Conservation (phyloP, 2,113 vertebrate species). For the Chlorodrepanis virens region DNA sequence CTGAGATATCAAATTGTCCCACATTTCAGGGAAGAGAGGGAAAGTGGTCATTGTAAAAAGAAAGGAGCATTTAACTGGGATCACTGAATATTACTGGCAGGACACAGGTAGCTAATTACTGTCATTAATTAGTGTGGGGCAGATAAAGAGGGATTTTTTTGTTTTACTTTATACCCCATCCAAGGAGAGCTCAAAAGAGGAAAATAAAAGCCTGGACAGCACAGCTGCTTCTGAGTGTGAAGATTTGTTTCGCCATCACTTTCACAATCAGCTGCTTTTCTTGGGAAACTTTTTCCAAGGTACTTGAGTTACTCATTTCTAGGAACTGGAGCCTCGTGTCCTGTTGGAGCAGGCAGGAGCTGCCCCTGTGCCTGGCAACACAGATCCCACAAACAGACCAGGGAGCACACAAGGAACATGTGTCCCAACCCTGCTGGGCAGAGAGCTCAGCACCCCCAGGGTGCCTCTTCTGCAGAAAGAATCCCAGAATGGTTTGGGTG, state of each 20-base stretch:
- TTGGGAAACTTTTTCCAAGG: slow-evolving; percentile 6
- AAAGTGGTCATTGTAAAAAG: not conserved
- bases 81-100: not conserved
- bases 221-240: not conserved
- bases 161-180: not conserved
- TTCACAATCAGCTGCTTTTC: slow-evolving; percentile 22
- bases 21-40: not conserved
- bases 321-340: slow-evolving; percentile 27
- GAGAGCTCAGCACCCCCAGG: not conserved
- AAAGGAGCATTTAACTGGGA: not conserved
- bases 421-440: not conserved
- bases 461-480: not conserved
- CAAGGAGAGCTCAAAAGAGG: not conserved
- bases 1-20: not conserved
- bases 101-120: not conserved
- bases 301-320: slow-evolving; percentile 42
- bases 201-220: not conserved
- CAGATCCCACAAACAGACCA: slow-evolving; percentile 24
- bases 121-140: not conserved
- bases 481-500: rapidly evolving
- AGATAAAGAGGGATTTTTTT: not conserved
- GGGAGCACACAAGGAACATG: rapidly evolving
- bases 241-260: not conserved
- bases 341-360: not conserved
- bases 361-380: slow-evolving; percentile 41